These are phyloP conservation scores for Ypsolopha sequella DNA, from an alignment of 2,888 invertebrate genomes.

Conservation along the genomic window DNA sequence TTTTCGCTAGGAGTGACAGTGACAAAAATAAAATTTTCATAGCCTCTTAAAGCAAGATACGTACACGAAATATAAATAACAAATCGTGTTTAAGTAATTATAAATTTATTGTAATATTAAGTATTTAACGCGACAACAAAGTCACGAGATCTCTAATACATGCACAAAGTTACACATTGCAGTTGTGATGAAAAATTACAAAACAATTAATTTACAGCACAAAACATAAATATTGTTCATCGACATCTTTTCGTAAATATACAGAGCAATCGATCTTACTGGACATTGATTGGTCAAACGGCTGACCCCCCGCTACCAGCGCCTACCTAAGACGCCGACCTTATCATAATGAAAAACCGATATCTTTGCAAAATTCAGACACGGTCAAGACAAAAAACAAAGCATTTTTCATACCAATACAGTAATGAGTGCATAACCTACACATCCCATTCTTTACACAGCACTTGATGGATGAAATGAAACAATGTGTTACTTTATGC, in stretches of 20 bases:
- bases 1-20: too few species aligned
- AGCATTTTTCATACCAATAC: background rate
- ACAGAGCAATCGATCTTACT: too few species aligned
- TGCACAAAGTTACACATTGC: conserved; percentile 1
- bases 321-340: too few species aligned
- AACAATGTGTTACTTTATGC: background rate
- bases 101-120: background rate
- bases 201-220: background rate
- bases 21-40: too few species aligned
- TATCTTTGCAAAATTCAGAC: too few species aligned
- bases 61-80: too few species aligned
- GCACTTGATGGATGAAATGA: background rate
- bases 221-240: background rate
- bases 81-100: background rate
- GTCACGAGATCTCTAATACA: conserved; percentile 1
- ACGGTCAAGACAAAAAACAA: too few species aligned
- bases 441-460: too few species aligned
- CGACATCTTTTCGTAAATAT: background rate
- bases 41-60: background rate
- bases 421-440: background rate
- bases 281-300: too few species aligned
- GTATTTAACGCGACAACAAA: background rate
- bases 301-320: too few species aligned
- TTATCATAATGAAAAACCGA: too few species aligned
- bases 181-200: background rate